A percentile compares a stretch with the other conserved stretches of the same genome.
Conservation (phyloP, 2,888 invertebrate species). For the Leptopterna dolabrata region DNA sequence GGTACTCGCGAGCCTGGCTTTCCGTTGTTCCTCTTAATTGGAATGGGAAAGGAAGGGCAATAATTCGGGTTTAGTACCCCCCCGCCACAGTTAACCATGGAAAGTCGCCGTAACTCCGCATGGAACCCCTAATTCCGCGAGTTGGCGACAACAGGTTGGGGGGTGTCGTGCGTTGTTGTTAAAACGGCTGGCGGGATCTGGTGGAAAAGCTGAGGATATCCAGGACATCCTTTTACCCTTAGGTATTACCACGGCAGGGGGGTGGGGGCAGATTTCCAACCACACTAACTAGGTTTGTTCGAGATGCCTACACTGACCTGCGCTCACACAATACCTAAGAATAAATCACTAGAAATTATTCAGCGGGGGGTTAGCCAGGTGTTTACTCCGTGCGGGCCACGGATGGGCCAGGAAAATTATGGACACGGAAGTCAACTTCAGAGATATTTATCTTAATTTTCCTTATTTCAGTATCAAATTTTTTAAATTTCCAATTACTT, state of each 20-base stretch:
- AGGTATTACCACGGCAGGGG: background rate
- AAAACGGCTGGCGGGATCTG: background rate
- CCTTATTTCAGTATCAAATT: no score
- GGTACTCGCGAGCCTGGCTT: background rate
- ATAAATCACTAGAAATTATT: no score
- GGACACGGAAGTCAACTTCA: no score
- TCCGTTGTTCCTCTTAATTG: background rate
- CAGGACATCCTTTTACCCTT: background rate
- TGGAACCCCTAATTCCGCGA: background rate
- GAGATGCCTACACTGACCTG: background rate
- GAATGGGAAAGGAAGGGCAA: background rate
- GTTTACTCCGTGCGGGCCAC: no score
- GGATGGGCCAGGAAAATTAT: no score
- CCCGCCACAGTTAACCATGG: background rate
- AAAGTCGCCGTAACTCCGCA: background rate
- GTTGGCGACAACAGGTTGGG: background rate
- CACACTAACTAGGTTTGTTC: background rate
- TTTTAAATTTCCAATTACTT: no score
- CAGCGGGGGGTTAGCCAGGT: no score
- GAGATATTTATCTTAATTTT: no score
- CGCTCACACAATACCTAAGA: background rate
- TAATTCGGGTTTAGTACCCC: background rate
- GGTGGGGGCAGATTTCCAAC: background rate
- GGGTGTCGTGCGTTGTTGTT: background rate
- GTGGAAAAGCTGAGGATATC: background rate